Conservation (phyloP, 2,797 vertebrate genomes). For the Euthynnus affinis region DNA sequence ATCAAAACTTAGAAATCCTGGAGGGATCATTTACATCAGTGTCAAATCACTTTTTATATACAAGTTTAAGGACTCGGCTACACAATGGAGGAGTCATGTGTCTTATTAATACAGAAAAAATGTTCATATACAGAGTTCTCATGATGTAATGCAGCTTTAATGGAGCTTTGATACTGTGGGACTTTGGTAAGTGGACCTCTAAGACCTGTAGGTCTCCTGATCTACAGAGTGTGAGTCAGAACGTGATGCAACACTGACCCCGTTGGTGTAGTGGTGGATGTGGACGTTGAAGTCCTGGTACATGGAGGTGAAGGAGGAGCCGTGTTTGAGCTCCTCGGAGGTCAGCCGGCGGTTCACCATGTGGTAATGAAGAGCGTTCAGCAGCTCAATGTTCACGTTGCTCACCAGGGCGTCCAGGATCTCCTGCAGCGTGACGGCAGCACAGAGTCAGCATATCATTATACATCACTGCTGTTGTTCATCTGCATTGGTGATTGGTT, state of each 20-base stretch:
- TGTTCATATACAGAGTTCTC: too few relatives aligned
- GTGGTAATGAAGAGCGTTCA: conserved; percentile 98
- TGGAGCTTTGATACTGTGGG: too few relatives aligned
- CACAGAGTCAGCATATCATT: neutral
- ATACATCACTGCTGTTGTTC: neutral
- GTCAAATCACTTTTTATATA: too few relatives aligned
- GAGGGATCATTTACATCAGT: too few relatives aligned
- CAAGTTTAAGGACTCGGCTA: too few relatives aligned
- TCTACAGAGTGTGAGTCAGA: too few relatives aligned
- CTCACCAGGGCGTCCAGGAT: conserved; percentile 97
- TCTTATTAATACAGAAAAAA: too few relatives aligned
- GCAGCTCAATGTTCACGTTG: conserved; percentile 98
- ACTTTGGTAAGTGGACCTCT: neutral
- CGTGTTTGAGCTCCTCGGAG: conserved; percentile 93
- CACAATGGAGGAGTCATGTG: too few relatives aligned
- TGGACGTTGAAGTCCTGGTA: conserved; percentile 96
- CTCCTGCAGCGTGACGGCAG: conserved; percentile 84
- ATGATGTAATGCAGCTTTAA: too few relatives aligned
- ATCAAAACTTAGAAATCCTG: too few relatives aligned
- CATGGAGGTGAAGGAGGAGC: conserved; percentile 92
- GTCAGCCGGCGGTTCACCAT: conserved; percentile 94
- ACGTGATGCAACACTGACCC: conserved; percentile 82
- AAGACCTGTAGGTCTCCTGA: too few relatives aligned
- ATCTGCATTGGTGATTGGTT: too few relatives aligned
- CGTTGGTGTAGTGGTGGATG: conserved; percentile 96